Evolutionary conservation across 2,113 vertebrate genomes (phyloP).

Genomic region (Dasyornis broadbenti): DNA sequence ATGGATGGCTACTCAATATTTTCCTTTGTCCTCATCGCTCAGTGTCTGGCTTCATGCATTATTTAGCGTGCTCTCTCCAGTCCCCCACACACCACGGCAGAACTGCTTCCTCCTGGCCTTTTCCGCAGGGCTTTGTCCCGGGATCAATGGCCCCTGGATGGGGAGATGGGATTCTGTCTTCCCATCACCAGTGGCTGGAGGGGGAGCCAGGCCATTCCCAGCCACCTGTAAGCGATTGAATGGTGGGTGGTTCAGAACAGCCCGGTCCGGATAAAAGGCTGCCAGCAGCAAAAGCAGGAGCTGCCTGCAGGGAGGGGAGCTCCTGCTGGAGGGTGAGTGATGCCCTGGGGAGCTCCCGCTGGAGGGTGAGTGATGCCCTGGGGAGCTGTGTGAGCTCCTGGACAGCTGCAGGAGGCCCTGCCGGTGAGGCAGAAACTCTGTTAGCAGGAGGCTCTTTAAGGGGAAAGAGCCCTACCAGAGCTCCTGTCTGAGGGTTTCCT

Average conservation of each 20-base stretch:
- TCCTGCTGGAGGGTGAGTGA: neutral
- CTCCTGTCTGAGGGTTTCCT: neutral
- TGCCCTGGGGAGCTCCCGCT: neutral
- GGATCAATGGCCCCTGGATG: neutral
- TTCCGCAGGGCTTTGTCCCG: neutral
- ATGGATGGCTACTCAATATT: constrained; percentile 29
- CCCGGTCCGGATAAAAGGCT: neutral
- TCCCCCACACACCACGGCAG: accelerated
- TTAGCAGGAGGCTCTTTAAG: neutral
- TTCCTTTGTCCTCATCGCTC: constrained; percentile 42
- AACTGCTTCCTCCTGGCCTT: neutral
- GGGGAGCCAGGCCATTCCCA: neutral
- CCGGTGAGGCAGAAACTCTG: neutral
- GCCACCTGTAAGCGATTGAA: neutral
- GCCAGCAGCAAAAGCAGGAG: neutral
- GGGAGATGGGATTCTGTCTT: neutral
- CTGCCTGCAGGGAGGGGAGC: neutral
- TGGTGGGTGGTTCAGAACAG: neutral
- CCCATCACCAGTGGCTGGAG: neutral
- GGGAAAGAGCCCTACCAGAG: neutral
- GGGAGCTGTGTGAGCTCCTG: neutral
- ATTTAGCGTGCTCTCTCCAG: neutral
- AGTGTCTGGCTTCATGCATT: constrained; percentile 46
- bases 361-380: neutral
- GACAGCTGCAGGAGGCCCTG: neutral